Evolutionary conservation across 2,888 invertebrate genomes (phyloP), one percentile per base, ranked within the genome.

Genomic region (Cerastoderma edule): DNA sequence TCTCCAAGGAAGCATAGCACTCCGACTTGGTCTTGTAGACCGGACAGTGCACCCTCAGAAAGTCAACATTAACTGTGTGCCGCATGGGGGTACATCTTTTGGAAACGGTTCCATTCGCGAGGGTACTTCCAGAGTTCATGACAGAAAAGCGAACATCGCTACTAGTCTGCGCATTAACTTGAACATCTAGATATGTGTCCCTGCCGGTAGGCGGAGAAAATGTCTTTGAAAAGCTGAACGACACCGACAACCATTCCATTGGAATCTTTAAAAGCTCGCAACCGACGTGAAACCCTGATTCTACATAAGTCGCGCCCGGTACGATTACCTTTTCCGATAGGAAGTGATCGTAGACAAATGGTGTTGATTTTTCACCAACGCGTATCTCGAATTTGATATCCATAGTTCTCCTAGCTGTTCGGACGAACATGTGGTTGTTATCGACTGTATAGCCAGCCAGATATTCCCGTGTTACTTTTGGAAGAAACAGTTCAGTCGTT

Each of bases 271-370:
- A 22, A 16, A 53, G 24, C 28, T 32, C n/a, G 27, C 22, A 24
- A 19, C 53, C 67, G 24, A 56, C 44, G 28, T 35, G 24, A 27
- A 54, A 65, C 1, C 65, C 71, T 1, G 53, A 16, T 53, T 71
- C 65, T 16, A 54, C 46, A 44, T 60, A 69, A 2, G 57, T 57
- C 22, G 69, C 69, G 0, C 71, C 71, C 4, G 71, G 71, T 3
- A 71, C 44, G 22, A 71, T 27, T 1, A 54, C 28, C 5, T 65
- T 28, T 3, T 53, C 53, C 30, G 32, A 44, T 5, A 71, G 53
- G 30, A 44, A 39, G 28, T 71, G 71, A 22, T 71, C 71, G 44
- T 30, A 71, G 6, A 71, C 32, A 39, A 71, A 71, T 5, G 54
- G 64, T 13, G 71, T 64, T 65, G 67, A 67, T 6, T 13, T 22